Conservation (phyloP, 2,113 vertebrate species). For the Hippoglossus stenolepis region DNA sequence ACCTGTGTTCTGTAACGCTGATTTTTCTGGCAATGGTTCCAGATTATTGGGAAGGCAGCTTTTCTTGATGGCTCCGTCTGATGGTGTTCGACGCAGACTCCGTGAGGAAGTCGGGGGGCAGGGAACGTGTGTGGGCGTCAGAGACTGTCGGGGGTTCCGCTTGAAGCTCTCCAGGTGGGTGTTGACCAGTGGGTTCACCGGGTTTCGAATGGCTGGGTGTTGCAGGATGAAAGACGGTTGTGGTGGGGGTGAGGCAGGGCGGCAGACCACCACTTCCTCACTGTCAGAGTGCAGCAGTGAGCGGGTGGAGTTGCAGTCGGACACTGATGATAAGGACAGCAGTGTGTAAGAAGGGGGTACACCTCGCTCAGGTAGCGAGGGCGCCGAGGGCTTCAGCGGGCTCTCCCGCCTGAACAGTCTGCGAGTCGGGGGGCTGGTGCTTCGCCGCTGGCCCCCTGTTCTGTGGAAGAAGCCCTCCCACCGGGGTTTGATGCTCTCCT, state of each 20-base stretch:
- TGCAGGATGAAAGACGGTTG: conserved; percentile 64
- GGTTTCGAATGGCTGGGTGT: conserved; percentile 80
- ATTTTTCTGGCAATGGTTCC: conserved; percentile 63
- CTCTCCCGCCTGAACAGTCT: conserved; percentile 93
- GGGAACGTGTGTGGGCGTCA: conserved; percentile 95
- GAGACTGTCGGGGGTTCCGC: conserved; percentile 91
- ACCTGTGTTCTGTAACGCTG: conserved; percentile 70
- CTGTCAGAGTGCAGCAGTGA: conserved; percentile 93
- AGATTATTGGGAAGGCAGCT: conserved; percentile 62
- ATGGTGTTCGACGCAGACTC: conserved; percentile 90
- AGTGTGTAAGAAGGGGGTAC: conserved; percentile 87
- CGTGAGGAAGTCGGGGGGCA: conserved; percentile 81
- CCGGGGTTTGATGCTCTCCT: conserved; percentile 87
- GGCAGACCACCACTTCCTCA: conserved; percentile 90
- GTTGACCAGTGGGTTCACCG: conserved; percentile 92
- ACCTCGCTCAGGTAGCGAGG: conserved; percentile 70
- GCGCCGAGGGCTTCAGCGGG: conserved; percentile 80
- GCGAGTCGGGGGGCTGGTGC: conserved; percentile 89
- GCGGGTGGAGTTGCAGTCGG: conserved; percentile 96
- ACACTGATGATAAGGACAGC: conserved; percentile 93
- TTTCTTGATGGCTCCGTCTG: conserved; percentile 94
- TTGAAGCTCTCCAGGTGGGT: conserved; percentile 95
- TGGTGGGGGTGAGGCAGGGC: conserved; percentile 81
- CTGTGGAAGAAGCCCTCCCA: conserved; percentile 94
- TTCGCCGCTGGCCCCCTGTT: conserved; percentile 85